Percentiles rank a stretch among this genome's conserved stretches.
These are phyloP conservation scores for Trissonchulus latispiculum DNA, from an alignment of 2,888 invertebrate genomes.

Conservation along the genomic window DNA sequence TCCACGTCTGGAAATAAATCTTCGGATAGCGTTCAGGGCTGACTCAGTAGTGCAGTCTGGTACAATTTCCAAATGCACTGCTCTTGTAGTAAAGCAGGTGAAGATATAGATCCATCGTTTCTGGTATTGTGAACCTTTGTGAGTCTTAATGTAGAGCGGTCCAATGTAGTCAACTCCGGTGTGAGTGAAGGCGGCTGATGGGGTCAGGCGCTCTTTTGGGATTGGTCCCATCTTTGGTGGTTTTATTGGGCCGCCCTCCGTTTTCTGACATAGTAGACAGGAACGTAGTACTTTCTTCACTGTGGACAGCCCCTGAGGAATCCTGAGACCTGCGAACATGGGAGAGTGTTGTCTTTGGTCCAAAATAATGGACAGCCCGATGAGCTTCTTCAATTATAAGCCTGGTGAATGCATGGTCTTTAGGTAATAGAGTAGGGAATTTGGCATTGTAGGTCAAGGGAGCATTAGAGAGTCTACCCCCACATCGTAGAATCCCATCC, in stretches of 20 bases:
- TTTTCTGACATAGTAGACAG: background rate
- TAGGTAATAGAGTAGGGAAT: background rate
- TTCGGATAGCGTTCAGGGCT: background rate
- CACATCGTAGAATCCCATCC: background rate
- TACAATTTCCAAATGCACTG: conserved; percentile 14
- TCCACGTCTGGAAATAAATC: background rate
- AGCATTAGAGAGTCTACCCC: background rate
- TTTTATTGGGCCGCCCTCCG: background rate
- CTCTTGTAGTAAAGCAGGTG: conserved; percentile 18
- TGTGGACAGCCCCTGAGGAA: background rate
- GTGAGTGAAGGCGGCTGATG: background rate
- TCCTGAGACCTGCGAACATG: background rate
- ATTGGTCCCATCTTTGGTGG: conserved; percentile 1
- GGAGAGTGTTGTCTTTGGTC: background rate
- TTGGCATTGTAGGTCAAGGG: background rate
- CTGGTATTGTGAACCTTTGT: background rate
- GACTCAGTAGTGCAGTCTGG: background rate
- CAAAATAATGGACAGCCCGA: background rate
- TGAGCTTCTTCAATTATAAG: background rate
- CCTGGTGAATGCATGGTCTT: background rate
- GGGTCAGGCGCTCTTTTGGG: background rate
- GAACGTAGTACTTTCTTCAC: background rate
- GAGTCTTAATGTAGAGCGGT: background rate
- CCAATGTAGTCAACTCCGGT: conserved; percentile 2
- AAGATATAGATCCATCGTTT: conserved; percentile 15